Evolutionary conservation across 2,797 vertebrate species (phyloP).

Genomic region (Gadopsis marmoratus): DNA sequence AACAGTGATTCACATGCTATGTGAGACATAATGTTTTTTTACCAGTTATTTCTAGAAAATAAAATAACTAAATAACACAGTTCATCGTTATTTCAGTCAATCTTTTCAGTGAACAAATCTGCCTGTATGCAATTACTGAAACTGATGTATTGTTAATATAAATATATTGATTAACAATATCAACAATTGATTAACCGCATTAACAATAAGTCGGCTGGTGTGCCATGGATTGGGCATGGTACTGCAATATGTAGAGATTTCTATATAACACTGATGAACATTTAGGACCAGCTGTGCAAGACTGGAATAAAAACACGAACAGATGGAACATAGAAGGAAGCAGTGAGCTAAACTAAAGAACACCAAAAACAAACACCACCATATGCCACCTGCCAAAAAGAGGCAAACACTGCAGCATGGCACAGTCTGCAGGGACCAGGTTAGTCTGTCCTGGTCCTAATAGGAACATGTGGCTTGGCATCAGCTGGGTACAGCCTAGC

Average conservation of each 20-base stretch:
- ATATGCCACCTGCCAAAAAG: constrained; percentile 44
- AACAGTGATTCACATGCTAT: not conserved
- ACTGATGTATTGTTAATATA: not conserved
- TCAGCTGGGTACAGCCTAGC: constrained; percentile 11
- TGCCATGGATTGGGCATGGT: not conserved
- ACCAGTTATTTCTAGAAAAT: not conserved
- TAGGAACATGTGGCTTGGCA: constrained; percentile 28
- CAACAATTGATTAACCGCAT: too few species aligned
- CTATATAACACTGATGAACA: not conserved
- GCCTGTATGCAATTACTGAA: not conserved
- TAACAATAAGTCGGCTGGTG: not conserved
- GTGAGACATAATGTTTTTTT: not conserved
- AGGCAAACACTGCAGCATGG: constrained; percentile 10
- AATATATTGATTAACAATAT: not conserved
- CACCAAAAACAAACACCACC: constrained; percentile 33
- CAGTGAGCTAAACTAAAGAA: not conserved
- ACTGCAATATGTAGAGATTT: not conserved
- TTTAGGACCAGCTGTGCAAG: not conserved
- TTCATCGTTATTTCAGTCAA: not conserved
- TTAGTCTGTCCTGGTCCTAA: constrained; percentile 48
- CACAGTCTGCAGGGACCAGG: constrained; percentile 34
- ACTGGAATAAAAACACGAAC: constrained; percentile 18
- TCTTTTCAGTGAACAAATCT: not conserved
- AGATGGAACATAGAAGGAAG: constrained; percentile 12
- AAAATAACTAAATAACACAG: not conserved